Evolutionary conservation across 2,797 vertebrate genomes (phyloP).

Genomic region (Phoeniculus purpureus): DNA sequence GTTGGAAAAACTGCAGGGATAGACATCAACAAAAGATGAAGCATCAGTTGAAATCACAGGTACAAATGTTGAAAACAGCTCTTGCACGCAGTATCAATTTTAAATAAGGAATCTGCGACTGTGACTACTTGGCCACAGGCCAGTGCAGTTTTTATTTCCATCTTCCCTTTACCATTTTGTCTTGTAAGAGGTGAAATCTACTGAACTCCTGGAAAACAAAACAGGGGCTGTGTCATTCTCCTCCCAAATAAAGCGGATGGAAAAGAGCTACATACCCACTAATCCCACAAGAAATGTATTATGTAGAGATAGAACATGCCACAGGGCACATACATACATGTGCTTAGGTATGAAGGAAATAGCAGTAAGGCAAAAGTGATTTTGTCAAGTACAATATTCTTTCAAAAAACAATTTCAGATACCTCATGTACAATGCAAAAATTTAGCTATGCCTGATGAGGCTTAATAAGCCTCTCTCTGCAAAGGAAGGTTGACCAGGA

Average conservation of each 20-base stretch:
- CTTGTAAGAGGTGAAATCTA: background rate
- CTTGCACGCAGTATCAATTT: background rate
- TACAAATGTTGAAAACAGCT: background rate
- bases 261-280: background rate
- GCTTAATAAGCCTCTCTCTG: background rate
- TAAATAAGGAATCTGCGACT: background rate
- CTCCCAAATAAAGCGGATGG: background rate
- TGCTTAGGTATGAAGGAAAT: background rate
- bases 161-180: background rate
- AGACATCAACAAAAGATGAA: background rate
- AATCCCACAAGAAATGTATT: background rate
- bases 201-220: background rate
- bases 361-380: background rate
- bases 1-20: background rate
- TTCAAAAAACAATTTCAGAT: background rate
- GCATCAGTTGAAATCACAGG: background rate
- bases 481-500: background rate
- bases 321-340: background rate
- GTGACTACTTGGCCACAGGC: background rate
- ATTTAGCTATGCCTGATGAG: background rate
- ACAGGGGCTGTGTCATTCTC: background rate
- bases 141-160: background rate
- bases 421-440: background rate
- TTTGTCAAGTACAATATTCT: background rate
- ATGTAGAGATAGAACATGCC: background rate